These are phyloP conservation scores for Drosophila insularis DNA, from an alignment of 1,140 invertebrate genomes.

Conservation along the genomic window DNA sequence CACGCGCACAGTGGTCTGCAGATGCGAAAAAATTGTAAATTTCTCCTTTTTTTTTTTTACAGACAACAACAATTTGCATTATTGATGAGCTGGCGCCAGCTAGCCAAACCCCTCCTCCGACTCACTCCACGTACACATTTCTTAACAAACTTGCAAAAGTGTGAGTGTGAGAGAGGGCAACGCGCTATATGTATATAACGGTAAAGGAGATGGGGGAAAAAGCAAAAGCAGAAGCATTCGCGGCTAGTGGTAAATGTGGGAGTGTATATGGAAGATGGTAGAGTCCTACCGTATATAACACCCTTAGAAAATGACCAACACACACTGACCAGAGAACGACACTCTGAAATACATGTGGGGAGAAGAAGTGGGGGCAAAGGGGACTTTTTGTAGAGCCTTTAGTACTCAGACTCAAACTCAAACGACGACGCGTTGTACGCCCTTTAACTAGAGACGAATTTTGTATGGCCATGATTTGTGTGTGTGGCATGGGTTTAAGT, in stretches of 20 bases:
- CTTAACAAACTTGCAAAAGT: conserved; percentile 70
- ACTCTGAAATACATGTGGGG: conserved; percentile 39
- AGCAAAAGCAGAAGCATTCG: conserved; percentile 30
- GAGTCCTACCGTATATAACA: conserved; percentile 59
- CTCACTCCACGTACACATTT: conserved; percentile 45
- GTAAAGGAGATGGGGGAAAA: not conserved
- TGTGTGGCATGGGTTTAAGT: conserved; percentile 25
- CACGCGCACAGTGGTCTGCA: conserved; percentile 68
- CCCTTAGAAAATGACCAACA: conserved; percentile 78
- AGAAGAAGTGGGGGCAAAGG: not conserved
- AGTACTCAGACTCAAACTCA: conserved; percentile 47
- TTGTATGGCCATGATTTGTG: conserved; percentile 75
- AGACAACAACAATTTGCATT: conserved; percentile 77
- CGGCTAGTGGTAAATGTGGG: conserved; percentile 22
- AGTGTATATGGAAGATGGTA: conserved; percentile 1
- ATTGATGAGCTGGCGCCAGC: conserved; percentile 63
- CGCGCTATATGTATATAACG: conserved; percentile 11
- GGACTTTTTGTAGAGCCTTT: not conserved
- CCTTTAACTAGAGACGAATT: conserved; percentile 78
- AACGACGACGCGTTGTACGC: conserved; percentile 56
- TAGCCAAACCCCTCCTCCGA: conserved; percentile 1
- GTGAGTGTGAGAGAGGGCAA: conserved; percentile 24
- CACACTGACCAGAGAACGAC: conserved; percentile 68
- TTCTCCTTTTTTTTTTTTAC: conserved; percentile 41
- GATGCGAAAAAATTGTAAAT: conserved; percentile 51